Evolutionary conservation across 2,888 invertebrate species (phyloP).

Genomic region (Tuta absoluta): DNA sequence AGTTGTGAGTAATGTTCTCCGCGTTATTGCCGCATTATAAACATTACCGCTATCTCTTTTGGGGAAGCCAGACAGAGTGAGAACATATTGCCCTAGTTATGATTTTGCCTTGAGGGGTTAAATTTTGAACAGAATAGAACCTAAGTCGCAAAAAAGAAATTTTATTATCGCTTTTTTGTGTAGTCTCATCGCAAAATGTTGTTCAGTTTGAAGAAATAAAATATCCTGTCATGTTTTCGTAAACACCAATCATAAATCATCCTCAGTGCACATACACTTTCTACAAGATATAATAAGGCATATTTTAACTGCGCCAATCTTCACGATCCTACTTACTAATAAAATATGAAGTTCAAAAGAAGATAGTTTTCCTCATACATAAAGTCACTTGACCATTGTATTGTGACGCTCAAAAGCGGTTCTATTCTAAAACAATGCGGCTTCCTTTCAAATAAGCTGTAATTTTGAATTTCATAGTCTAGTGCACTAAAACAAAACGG

Average conservation of each 20-base stretch:
- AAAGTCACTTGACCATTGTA: neutral
- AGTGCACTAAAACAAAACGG: slow-evolving; percentile 38
- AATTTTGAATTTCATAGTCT: slow-evolving; percentile 20
- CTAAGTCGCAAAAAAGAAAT: too few species aligned
- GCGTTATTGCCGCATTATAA: slow-evolving; percentile 56
- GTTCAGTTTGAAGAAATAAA: too few species aligned
- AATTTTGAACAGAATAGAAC: too few species aligned
- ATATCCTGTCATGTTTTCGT: too few species aligned
- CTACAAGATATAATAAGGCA: too few species aligned
- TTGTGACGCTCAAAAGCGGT: neutral
- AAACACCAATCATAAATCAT: too few species aligned
- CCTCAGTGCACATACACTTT: too few species aligned
- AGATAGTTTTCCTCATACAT: neutral
- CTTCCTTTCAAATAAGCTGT: slow-evolving; percentile 13
- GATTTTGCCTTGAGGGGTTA: neutral
- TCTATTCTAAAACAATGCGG: slow-evolving; percentile 8
- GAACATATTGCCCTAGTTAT: neutral
- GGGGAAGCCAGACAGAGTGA: neutral
- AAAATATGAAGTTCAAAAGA: neutral
- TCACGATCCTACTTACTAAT: neutral
- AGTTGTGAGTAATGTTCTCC: slow-evolving; percentile 67
- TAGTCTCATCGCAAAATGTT: too few species aligned
- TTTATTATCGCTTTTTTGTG: too few species aligned
- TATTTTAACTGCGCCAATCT: neutral
- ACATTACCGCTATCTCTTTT: slow-evolving; percentile 8